Base-by-base conservation (phyloP, 2,888 invertebrate species). In the Teleogryllus oceanicus region DNA sequence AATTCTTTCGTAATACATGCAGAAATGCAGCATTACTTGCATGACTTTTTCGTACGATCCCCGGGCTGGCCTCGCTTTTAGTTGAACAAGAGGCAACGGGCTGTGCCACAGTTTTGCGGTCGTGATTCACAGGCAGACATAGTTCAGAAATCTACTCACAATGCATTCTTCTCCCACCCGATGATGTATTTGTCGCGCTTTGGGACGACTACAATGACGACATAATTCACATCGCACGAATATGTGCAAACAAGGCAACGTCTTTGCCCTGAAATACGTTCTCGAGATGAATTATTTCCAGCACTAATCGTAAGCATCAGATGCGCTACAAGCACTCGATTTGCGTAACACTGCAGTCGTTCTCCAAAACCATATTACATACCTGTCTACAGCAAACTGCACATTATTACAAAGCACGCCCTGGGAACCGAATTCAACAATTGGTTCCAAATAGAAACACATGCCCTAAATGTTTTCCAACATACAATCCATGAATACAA, bases 1-100 rank as follows among this genome's bases (percentile, higher is more conserved):
- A 62, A 62, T 62, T 62, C 62, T 62, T 62, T 62, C n/a, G 62
- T 62, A 62, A 62, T 62, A 62, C 62, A 62, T 62, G 62, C 62
- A 62, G 62, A 62, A 62, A 62, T 62, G 62, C n/a, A 16, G 62
- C 62, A 62, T 62, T 62, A 62, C 62, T 62, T 62, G 62, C 62
- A n/a, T 62, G 62, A n/a, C 62, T 18, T 62, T 37, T 62, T 62
- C 62, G 62, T 62, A 18, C 62, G n/a, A 4, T 5, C 62, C 62
- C 62, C 4, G 62, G n/a, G 16, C n/a, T 8, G 13, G 62, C 62
- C n/a, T 62, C 16, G 62, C 13, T 37, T 37, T 8, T 4, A 13
- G 62, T 62, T 62, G 62, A 62, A 62, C n/a, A 62, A n/a, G n/a
- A 62, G n/a, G 16, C n/a, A 18, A 62, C 62, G 16, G 16, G 16